Conservation (phyloP, 2,113 vertebrate genomes). For the Cacatua alba region DNA sequence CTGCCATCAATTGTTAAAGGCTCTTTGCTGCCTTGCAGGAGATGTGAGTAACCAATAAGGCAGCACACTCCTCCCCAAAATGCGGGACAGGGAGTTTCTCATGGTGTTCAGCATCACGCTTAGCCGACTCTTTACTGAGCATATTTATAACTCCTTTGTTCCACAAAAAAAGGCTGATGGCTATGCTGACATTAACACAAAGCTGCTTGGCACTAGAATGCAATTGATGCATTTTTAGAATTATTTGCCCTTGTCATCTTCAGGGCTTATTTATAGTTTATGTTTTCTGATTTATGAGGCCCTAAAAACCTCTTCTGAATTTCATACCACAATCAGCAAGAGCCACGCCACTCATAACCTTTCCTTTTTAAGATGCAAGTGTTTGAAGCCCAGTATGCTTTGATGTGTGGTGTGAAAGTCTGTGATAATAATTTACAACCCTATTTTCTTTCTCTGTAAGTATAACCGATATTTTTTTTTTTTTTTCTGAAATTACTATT, state of each 20-base stretch:
- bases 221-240: conserved; percentile 11
- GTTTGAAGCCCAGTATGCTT: neutral
- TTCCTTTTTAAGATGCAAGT: neutral
- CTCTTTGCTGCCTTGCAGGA: neutral
- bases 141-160: conserved; percentile 23
- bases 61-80: neutral
- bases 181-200: conserved; percentile 31
- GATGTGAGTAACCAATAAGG: neutral
- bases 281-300: neutral
- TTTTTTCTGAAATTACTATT: neutral
- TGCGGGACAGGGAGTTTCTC: neutral
- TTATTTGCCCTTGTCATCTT: neutral
- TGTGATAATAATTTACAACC: neutral
- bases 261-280: conserved; percentile 12
- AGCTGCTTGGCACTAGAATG: neutral
- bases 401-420: fast-evolving
- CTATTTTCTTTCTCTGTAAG: neutral
- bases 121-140: neutral
- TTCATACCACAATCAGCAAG: neutral
- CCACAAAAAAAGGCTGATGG: neutral
- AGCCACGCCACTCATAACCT: neutral
- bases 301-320: neutral
- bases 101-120: neutral
- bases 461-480: neutral
- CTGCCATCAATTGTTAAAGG: neutral